These are phyloP conservation scores for Pyrocephalus nanus DNA, from an alignment of 2,797 vertebrate species.

Conservation along the genomic window DNA sequence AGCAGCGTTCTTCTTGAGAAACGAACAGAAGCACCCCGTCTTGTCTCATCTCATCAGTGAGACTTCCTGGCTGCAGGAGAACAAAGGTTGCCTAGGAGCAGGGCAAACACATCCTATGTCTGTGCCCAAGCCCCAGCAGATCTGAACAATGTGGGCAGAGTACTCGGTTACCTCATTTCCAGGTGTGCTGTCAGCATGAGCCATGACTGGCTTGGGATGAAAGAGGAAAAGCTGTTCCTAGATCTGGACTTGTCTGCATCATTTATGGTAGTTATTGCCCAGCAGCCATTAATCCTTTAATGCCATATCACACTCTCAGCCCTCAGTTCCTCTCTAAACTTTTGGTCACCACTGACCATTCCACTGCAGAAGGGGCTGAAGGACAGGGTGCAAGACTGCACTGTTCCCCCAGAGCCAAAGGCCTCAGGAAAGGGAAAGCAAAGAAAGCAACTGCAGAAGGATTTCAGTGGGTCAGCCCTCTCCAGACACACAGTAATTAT, in stretches of 20 bases:
- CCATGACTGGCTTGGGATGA: conserved; percentile 45
- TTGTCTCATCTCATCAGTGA: not conserved
- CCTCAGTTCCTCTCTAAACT: not conserved
- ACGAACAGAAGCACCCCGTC: not conserved
- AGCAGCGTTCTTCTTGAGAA: not conserved
- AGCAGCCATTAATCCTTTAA: not conserved
- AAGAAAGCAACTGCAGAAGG: not conserved
- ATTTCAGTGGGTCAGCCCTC: not conserved
- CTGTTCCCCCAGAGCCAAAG: not conserved
- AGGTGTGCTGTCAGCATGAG: conserved; percentile 51
- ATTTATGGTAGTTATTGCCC: conserved; percentile 9
- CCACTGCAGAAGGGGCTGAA: not conserved
- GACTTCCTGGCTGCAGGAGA: conserved; percentile 23
- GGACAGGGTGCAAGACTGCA: not conserved
- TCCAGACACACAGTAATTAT: not conserved
- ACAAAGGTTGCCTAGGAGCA: conserved; percentile 46
- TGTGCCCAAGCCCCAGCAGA: conserved; percentile 6
- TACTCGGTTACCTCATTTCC: conserved; percentile 59
- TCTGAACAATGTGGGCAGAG: conserved; percentile 44
- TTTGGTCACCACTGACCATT: not conserved
- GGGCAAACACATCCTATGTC: not conserved
- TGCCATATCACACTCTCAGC: not conserved
- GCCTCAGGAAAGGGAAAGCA: not conserved
- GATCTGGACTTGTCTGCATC: conserved; percentile 9
- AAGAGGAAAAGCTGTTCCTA: conserved; percentile 28